Conservation (phyloP, 2,113 vertebrate genomes). For the Dryoscopus gambensis region DNA sequence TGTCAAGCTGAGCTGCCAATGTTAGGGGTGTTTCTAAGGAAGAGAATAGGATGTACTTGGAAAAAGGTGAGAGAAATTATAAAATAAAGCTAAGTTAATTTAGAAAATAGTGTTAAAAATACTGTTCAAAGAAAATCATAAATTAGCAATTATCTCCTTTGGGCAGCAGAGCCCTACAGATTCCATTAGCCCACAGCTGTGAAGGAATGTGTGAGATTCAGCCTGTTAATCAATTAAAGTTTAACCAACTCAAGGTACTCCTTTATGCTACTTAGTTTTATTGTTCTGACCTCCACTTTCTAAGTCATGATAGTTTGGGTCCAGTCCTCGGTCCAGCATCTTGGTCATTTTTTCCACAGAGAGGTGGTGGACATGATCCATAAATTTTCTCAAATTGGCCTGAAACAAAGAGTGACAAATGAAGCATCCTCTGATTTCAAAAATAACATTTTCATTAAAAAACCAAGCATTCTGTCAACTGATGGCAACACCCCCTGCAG, state of each 20-base stretch:
- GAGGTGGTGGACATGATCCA: slow-evolving; percentile 87
- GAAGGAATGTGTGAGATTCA: background rate
- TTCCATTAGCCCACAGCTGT: background rate
- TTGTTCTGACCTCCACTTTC: slow-evolving; percentile 85
- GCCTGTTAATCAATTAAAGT: background rate
- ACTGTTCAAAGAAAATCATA: background rate
- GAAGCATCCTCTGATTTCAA: background rate
- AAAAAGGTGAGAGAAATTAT: background rate
- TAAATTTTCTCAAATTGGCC: slow-evolving; percentile 90
- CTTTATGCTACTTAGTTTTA: background rate
- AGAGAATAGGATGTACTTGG: background rate
- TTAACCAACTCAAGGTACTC: background rate
- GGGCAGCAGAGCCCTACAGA: background rate
- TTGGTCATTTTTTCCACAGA: slow-evolving; percentile 87
- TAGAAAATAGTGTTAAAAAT: background rate
- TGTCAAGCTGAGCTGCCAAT: slow-evolving; percentile 82
- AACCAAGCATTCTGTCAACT: background rate
- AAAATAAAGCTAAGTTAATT: background rate
- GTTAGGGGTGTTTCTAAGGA: slow-evolving; percentile 87
- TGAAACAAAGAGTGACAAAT: slow-evolving; percentile 45
- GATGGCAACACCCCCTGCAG: background rate
- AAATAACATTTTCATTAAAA: background rate
- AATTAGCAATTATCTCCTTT: background rate
- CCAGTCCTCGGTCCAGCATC: slow-evolving; percentile 90
- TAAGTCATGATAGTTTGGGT: slow-evolving; percentile 92